phyloP scores from a whole-genome alignment of 2,888 invertebrate species.

The Melinopterus prodromus region DNA sequence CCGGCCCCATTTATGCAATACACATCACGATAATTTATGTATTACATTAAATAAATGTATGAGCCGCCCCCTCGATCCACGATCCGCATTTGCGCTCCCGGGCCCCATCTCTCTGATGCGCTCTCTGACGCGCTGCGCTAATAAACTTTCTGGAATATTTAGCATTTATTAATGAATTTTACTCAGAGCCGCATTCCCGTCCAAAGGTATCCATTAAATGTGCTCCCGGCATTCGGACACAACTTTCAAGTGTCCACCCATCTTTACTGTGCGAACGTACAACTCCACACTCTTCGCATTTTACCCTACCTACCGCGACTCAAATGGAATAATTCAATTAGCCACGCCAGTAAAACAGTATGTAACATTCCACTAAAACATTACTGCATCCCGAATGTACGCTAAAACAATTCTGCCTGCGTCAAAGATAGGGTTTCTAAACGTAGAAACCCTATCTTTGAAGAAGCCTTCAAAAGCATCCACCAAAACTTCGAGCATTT shows the following conservation, averaged over 20 bases:
- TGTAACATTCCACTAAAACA: too few relatives aligned
- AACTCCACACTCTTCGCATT: not conserved
- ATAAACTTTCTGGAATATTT: conserved; percentile 55
- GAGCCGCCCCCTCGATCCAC: conserved; percentile 43
- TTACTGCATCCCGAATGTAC: too few relatives aligned
- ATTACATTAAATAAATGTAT: conserved; percentile 57
- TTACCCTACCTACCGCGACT: not conserved
- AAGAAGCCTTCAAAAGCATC: too few relatives aligned
- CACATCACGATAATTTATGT: conserved; percentile 53
- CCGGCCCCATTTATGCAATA: conserved; percentile 51
- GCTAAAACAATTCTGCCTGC: too few relatives aligned
- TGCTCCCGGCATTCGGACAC: conserved; percentile 34
- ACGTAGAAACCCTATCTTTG: too few relatives aligned
- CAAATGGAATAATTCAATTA: not conserved
- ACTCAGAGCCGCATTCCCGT: conserved; percentile 45
- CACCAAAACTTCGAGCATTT: too few relatives aligned
- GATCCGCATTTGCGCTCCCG: conserved; percentile 15
- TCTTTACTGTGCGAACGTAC: not conserved
- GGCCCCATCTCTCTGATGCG: conserved; percentile 45
- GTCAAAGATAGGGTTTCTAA: too few relatives aligned
- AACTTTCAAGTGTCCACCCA: conserved; percentile 26
- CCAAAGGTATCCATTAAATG: conserved; percentile 49
- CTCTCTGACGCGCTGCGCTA: conserved; percentile 42
- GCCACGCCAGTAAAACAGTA: not conserved
- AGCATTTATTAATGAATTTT: conserved; percentile 53